Conservation (phyloP, 37 sponge, comb jelly and placozoan genomes). For the Mnemiopsis leidyi region DNA sequence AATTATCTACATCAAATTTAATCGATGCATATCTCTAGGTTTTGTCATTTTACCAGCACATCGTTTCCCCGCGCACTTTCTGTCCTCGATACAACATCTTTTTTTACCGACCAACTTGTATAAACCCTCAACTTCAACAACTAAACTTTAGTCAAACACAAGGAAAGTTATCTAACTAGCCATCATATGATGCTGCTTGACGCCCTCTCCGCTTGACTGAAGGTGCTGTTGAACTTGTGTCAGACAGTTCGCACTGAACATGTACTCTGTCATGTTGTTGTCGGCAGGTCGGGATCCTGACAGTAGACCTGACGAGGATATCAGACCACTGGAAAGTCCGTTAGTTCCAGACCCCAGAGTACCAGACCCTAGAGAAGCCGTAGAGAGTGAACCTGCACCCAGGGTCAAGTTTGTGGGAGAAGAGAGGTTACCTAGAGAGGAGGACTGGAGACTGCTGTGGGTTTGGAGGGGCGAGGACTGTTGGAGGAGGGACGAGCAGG, state of each 20-base stretch:
- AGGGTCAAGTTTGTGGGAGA: not conserved
- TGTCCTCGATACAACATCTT: too few relatives aligned
- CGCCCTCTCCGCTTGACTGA: not conserved
- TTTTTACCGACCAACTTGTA: too few relatives aligned
- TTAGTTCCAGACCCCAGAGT: not conserved
- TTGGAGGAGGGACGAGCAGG: not conserved
- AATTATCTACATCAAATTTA: too few relatives aligned
- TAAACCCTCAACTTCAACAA: not conserved
- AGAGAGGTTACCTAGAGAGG: not conserved
- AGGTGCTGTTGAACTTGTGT: not conserved
- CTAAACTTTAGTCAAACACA: not conserved
- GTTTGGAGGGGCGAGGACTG: not conserved
- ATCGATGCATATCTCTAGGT: too few relatives aligned
- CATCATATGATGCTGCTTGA: conserved; percentile 11
- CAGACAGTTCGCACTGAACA: conserved; percentile 58
- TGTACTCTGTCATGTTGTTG: not conserved
- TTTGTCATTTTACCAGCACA: too few relatives aligned
- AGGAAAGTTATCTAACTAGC: not conserved
- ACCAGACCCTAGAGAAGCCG: not conserved
- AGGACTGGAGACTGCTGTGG: not conserved
- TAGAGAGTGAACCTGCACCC: not conserved
- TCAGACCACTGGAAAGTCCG: not conserved
- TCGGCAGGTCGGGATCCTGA: not conserved
- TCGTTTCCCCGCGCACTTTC: too few relatives aligned
- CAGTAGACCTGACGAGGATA: not conserved